phyloP scores from a whole-genome alignment of 2,113 vertebrate species.

The Forbesichthys agassizii region DNA sequence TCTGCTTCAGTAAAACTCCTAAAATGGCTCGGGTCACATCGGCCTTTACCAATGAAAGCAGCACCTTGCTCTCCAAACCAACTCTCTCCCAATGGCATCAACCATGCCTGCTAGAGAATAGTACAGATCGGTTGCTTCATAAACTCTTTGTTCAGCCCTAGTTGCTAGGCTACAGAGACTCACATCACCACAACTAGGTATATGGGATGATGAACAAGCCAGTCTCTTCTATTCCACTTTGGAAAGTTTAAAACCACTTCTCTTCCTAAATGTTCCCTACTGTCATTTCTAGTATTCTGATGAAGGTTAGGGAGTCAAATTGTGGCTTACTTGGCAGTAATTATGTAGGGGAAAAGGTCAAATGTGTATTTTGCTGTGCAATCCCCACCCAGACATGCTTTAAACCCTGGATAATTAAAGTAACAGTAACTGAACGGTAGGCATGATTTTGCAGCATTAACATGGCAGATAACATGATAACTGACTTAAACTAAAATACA shows the following conservation, averaged over 20 bases:
- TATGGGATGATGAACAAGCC: neutral
- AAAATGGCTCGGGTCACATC: slow-evolving; percentile 33
- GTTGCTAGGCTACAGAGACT: slow-evolving; percentile 35
- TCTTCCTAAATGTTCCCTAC: neutral
- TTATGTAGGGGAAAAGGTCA: slow-evolving; percentile 38
- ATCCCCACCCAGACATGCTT: slow-evolving; percentile 20
- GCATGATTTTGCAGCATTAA: neutral
- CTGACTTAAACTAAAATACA: slow-evolving; percentile 15
- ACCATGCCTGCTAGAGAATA: slow-evolving; percentile 17
- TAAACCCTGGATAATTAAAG: neutral
- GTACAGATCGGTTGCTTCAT: neutral
- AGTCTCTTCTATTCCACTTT: neutral
- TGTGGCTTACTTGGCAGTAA: slow-evolving; percentile 7
- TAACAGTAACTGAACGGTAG: neutral
- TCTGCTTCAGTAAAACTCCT: slow-evolving; percentile 28
- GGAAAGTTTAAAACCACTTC: neutral
- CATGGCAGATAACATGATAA: neutral
- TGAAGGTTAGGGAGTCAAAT: neutral
- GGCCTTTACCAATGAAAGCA: slow-evolving; percentile 36
- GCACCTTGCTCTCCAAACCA: neutral
- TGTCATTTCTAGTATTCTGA: too few relatives aligned
- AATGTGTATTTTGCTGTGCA: slow-evolving; percentile 19
- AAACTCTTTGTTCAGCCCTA: neutral
- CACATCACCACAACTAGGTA: slow-evolving; percentile 17
- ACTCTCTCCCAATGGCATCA: slow-evolving; percentile 23